Conservation (phyloP, 2,888 invertebrate genomes). For the Capitulum mitella region DNA sequence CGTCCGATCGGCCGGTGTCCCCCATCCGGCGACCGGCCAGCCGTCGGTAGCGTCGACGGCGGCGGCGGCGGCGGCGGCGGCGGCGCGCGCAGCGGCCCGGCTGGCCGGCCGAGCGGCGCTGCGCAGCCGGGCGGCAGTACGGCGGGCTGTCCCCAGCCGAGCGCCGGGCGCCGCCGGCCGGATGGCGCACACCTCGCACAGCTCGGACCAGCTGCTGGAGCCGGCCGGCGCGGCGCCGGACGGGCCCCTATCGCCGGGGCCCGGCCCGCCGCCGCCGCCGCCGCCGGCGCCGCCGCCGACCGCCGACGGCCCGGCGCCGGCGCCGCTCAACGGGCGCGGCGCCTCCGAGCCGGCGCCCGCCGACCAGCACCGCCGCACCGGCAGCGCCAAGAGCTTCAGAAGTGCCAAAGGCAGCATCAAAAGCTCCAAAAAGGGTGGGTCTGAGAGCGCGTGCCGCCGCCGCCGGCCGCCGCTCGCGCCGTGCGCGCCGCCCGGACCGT, state of each 20-base stretch:
- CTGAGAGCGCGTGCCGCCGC: background rate
- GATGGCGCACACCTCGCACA: background rate
- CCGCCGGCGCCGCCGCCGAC: background rate
- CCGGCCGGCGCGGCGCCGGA: background rate
- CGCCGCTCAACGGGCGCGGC: too few relatives aligned
- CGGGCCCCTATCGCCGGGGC: too few relatives aligned
- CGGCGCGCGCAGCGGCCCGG: too few relatives aligned
- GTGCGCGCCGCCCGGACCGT: too few relatives aligned
- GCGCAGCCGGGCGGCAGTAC: background rate
- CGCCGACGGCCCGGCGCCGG: background rate
- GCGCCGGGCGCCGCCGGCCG: background rate
- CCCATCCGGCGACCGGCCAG: too few relatives aligned
- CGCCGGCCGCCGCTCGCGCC: background rate
- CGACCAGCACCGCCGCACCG: background rate
- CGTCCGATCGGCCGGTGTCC: too few relatives aligned
- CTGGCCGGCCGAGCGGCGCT: too few relatives aligned
- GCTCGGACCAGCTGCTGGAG: slow-evolving; percentile 12
- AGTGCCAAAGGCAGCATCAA: slow-evolving; percentile 4
- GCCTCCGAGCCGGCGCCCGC: too few relatives aligned
- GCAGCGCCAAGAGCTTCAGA: slow-evolving; percentile 4
- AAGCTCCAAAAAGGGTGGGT: slow-evolving; percentile 8
- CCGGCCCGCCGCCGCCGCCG: background rate
- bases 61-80: too few relatives aligned
- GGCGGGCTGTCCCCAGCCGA: background rate
- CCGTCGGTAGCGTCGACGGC: too few relatives aligned